phyloP scores from a whole-genome alignment of 2,113 vertebrate genomes.

The Rhinolophus sinicus region DNA sequence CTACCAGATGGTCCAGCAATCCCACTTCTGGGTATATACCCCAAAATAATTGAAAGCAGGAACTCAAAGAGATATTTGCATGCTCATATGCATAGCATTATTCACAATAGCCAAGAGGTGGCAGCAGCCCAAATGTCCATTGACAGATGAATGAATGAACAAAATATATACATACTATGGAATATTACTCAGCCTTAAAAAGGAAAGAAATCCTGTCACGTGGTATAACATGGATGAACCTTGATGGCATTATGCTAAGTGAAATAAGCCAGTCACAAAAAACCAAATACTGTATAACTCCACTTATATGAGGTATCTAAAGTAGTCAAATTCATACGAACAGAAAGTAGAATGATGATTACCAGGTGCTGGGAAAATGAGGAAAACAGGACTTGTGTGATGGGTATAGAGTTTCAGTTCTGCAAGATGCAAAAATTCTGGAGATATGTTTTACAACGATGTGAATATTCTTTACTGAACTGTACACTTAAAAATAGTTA shows the following conservation, averaged over 20 bases:
- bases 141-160: not conserved
- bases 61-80: not conserved
- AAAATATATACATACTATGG: not conserved
- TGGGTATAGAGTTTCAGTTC: not conserved
- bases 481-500: not conserved
- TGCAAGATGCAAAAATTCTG: not conserved
- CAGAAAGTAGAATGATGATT: not conserved
- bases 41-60: not conserved
- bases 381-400: not conserved
- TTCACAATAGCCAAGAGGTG: not conserved
- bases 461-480: not conserved
- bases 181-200: not conserved
- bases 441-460: not conserved
- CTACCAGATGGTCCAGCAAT: not conserved
- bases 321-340: not conserved
- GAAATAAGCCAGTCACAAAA: not conserved
- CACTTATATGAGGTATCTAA: not conserved
- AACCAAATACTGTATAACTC: not conserved
- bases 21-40: not conserved
- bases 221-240: not conserved
- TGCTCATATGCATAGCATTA: not conserved
- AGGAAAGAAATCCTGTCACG: not conserved
- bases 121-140: not conserved
- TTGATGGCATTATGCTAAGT: not conserved
- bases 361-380: not conserved